Percentiles rank a stretch among this genome's conserved stretches.
These are phyloP conservation scores for Oreochromis spilurus DNA, from an alignment of 2,113 vertebrate genomes.

Conservation along the genomic window DNA sequence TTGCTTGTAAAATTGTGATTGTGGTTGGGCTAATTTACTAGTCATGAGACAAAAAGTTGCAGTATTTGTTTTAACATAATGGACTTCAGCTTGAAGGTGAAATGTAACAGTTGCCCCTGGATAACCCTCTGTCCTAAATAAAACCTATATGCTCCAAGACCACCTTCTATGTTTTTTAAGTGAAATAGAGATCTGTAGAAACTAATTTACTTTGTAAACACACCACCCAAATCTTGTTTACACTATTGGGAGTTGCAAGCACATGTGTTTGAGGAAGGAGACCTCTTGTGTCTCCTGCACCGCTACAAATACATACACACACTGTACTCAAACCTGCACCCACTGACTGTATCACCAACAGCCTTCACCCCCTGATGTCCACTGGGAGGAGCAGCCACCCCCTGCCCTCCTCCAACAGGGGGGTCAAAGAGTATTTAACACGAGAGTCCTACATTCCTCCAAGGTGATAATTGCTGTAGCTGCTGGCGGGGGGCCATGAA, in stretches of 20 bases:
- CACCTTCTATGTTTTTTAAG: conserved; percentile 27
- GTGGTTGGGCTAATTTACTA: conserved; percentile 24
- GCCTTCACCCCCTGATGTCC: not conserved
- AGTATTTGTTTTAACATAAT: not conserved
- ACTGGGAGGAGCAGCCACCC: conserved; percentile 56
- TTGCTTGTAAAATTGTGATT: conserved; percentile 63
- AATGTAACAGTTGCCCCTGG: not conserved
- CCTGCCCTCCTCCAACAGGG: conserved; percentile 65
- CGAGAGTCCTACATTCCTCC: conserved; percentile 77
- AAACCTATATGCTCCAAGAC: not conserved
- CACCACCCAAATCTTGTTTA: conserved; percentile 59
- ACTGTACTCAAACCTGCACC: conserved; percentile 32
- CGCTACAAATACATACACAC: conserved; percentile 28
- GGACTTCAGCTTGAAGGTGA: not conserved
- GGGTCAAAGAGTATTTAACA: conserved; percentile 80
- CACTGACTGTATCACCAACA: conserved; percentile 29
- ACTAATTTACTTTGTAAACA: conserved; percentile 66
- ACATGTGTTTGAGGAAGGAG: conserved; percentile 8
- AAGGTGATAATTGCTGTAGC: conserved; percentile 80
- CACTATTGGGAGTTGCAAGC: conserved; percentile 35
- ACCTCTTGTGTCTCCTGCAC: conserved; percentile 21
- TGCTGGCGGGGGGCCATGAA: conserved; percentile 73
- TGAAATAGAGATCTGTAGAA: conserved; percentile 46
- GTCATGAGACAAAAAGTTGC: not conserved
- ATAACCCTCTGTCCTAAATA: not conserved